A percentile compares a stretch with the other conserved stretches of the same genome.
Evolutionary conservation across 2,113 vertebrate species (phyloP).

Genomic region (Neolamprologus brichardi): DNA sequence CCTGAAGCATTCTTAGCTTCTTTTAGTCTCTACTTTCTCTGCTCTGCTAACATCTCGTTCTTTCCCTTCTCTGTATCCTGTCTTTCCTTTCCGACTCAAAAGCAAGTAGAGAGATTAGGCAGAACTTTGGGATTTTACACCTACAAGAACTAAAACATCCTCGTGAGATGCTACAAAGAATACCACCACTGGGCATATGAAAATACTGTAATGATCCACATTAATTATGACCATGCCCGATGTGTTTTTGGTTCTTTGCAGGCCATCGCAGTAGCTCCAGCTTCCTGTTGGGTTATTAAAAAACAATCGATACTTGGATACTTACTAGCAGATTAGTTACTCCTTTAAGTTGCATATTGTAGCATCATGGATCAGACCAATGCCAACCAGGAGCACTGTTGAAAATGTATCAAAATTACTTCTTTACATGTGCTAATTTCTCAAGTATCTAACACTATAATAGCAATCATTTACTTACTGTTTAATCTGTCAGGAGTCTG

Average conservation of each 20-base stretch:
- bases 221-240: neutral
- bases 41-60: neutral
- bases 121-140: neutral
- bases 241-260: neutral
- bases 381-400: neutral
- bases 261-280: neutral
- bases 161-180: neutral
- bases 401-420: neutral
- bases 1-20: slow-evolving; percentile 23
- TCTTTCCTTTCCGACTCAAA: neutral
- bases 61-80: neutral
- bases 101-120: neutral
- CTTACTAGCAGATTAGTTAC: neutral
- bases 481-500: neutral
- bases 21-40: neutral
- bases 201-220: neutral
- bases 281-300: neutral
- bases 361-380: neutral
- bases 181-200: neutral
- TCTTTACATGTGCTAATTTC: neutral
- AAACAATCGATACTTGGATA: neutral
- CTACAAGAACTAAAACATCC: neutral
- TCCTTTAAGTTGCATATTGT: neutral
- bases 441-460: neutral
- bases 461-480: neutral